phyloP scores from a whole-genome alignment of 2,113 vertebrate genomes.

The Nyctibius bracteatus region DNA sequence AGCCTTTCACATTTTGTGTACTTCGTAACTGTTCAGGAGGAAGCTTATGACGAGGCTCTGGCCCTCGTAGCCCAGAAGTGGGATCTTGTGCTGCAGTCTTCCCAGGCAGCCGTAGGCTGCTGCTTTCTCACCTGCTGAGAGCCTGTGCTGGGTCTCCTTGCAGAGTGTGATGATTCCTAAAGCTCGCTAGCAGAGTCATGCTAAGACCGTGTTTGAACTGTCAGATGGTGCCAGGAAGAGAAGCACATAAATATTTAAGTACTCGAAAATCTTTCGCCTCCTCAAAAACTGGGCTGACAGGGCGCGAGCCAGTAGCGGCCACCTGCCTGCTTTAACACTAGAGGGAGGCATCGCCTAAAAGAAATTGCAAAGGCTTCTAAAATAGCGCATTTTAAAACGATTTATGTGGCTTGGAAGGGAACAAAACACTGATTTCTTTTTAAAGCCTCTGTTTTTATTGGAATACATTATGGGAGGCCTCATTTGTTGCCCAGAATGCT shows the following conservation, averaged over 20 bases:
- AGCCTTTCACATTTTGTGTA: not conserved
- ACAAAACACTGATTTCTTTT: constrained; percentile 32
- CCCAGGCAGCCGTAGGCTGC: not conserved
- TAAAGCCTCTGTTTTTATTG: constrained; percentile 56
- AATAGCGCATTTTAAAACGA: not conserved
- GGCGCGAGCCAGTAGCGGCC: not conserved
- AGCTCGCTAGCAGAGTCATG: not conserved
- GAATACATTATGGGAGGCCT: constrained; percentile 43
- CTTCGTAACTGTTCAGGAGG: not conserved
- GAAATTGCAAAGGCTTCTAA: not conserved
- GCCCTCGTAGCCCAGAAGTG: not conserved
- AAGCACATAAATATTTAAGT: not conserved
- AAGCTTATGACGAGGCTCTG: not conserved
- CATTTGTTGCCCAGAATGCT: constrained; percentile 26
- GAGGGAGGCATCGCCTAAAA: constrained; percentile 43
- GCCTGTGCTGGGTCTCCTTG: not conserved
- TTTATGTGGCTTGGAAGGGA: constrained; percentile 37
- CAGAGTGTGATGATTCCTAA: not conserved
- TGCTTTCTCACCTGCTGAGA: not conserved
- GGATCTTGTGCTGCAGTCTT: not conserved
- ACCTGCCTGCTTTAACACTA: constrained; percentile 26
- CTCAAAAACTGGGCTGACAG: not conserved
- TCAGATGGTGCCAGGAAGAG: not conserved
- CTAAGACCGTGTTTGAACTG: not conserved
- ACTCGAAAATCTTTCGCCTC: not conserved